Base-by-base conservation (phyloP, 2,113 vertebrate genomes). In the Hucho hucho region DNA sequence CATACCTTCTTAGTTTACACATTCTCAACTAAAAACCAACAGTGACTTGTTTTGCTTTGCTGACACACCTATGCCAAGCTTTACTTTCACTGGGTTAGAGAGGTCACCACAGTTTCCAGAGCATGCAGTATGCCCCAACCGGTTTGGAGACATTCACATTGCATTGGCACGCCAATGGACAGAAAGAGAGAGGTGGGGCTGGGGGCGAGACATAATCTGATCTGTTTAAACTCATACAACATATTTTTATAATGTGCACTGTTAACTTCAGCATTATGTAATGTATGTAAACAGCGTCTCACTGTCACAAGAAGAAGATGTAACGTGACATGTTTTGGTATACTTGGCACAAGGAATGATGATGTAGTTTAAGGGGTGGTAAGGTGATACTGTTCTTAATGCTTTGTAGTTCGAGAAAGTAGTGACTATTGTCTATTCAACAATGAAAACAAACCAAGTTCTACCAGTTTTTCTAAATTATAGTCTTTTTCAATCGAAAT, bases 71-170 rank as follows among this genome's bases (percentile, higher is more conserved):
- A 3, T 16, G 26, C 16, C 24, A 65, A 7, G 22, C 24, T 26
- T 26, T 4, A 24, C 59, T 24, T 22, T 9, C 61, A 65, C 24
- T 26, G 14, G 14, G 5, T 25, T 25, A 14, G 64, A 16, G 37
- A 37, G 14, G 24, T 65, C 9, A 64, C 63, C 22, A 64, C 61
- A 24, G 4, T 14, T 7, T n/a, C 12, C 63, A 66, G 22, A 70
- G 49, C 46, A 69, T 65, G 37, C 3, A n/a, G 14, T 16, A 9
- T 69, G 2, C 16, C 18, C 14, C 1, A 76, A 69, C 74, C 22
- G 69, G 84, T 81, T 81, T 6, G 9, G 24, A 53, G 1, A 59
- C 72, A 59, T 79, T 74, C n/a, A 28, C 20, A 63, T n/a, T 20
- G 2, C 22, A 13, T 20, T 29, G 4, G 24, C 9, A 43, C 9